Conservation (phyloP, 2,888 invertebrate genomes). For the Polyommatus icarus region DNA sequence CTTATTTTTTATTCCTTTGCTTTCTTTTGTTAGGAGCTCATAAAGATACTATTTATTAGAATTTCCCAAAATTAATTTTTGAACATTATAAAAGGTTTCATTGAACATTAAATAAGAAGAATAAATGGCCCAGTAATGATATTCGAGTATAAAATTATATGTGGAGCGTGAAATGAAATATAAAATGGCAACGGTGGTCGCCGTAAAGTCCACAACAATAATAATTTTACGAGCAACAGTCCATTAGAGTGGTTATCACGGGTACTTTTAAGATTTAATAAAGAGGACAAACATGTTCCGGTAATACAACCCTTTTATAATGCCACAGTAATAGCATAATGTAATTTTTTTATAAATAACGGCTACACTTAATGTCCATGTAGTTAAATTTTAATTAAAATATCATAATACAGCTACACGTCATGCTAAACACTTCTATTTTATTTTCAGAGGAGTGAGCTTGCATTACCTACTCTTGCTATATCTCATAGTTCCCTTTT, state of each 20-base stretch:
- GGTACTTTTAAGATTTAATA: constrained; percentile 43
- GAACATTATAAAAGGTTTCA: neutral
- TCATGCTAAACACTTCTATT: too few species aligned
- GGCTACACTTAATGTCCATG: too few species aligned
- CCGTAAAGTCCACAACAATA: constrained; percentile 63
- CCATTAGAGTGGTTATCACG: constrained; percentile 50
- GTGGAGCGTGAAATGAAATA: constrained; percentile 68
- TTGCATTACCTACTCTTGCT: too few species aligned
- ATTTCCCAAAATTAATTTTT: neutral
- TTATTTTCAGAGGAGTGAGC: too few species aligned
- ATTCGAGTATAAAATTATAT: constrained; percentile 52
- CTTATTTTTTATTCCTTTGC: too few species aligned
- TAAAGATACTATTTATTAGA: neutral
- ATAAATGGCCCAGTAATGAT: constrained; percentile 2
- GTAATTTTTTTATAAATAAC: too few species aligned
- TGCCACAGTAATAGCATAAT: neutral
- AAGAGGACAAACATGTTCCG: constrained; percentile 29
- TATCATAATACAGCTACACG: too few species aligned
- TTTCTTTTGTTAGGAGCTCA: neutral
- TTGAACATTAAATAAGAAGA: neutral
- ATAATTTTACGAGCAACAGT: constrained; percentile 58
- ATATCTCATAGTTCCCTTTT: too few species aligned
- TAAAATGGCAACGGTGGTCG: constrained; percentile 62
- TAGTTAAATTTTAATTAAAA: too few species aligned
- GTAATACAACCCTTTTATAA: constrained; percentile 14